Evolutionary conservation across 2,888 invertebrate species (phyloP).

Genomic region (Temnothorax unifasciatus): DNA sequence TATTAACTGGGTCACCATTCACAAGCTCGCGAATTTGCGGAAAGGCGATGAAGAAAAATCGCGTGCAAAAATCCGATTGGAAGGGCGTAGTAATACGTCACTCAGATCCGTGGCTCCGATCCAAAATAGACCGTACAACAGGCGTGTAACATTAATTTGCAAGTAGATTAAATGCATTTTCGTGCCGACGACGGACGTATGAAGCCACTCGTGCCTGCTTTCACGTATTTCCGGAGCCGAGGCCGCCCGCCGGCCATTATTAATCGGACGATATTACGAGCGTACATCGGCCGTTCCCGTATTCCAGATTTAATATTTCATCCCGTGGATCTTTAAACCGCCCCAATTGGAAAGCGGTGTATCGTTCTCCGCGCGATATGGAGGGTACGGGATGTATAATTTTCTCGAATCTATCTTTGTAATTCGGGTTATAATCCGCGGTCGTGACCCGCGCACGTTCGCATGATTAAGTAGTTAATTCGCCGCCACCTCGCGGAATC

Average conservation of each 20-base stretch:
- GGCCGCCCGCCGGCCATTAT: slow-evolving; percentile 50
- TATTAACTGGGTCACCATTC: slow-evolving; percentile 41
- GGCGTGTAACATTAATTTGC: slow-evolving; percentile 68
- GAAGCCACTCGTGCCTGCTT: slow-evolving; percentile 37
- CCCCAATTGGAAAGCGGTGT: slow-evolving; percentile 49
- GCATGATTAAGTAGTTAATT: slow-evolving; percentile 53
- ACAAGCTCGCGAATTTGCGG: slow-evolving; percentile 46
- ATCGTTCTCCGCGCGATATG: slow-evolving; percentile 36
- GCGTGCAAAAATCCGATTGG: slow-evolving; percentile 45
- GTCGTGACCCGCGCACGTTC: slow-evolving; percentile 43
- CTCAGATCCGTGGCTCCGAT: slow-evolving; percentile 60
- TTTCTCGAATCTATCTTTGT: slow-evolving; percentile 55
- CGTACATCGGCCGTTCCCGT: slow-evolving; percentile 42
- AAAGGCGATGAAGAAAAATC: slow-evolving; percentile 50
- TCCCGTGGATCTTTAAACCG: slow-evolving; percentile 53
- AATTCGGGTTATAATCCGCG: slow-evolving; percentile 53
- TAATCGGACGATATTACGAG: slow-evolving; percentile 55
- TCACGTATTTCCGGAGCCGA: slow-evolving; percentile 46
- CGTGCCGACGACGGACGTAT: slow-evolving; percentile 48
- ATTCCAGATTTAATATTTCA: slow-evolving; percentile 57
- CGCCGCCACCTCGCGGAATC: slow-evolving; percentile 44
- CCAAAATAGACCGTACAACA: slow-evolving; percentile 67
- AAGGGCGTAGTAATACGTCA: slow-evolving; percentile 29
- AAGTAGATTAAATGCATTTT: slow-evolving; percentile 66
- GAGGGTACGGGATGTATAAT: slow-evolving; percentile 26